Conservation (phyloP, 2,797 vertebrate species). For the Triplophysa yarkandensis region DNA sequence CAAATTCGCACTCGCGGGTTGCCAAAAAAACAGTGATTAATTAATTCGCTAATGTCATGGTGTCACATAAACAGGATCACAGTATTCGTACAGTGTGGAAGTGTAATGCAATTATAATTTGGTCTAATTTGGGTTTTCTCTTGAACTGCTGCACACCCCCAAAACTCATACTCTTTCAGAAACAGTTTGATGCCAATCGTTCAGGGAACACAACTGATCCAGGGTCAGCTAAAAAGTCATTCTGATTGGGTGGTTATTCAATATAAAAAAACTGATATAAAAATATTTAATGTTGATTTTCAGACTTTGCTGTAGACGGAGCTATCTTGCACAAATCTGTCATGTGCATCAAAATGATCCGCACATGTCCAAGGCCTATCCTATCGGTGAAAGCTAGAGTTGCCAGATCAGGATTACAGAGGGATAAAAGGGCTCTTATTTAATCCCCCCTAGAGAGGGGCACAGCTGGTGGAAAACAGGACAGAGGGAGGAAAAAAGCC, state of each 20-base stretch:
- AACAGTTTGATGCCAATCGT: constrained; percentile 37
- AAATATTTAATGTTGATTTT: too few relatives aligned
- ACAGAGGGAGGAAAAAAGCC: constrained; percentile 9
- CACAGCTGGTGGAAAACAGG: constrained; percentile 48
- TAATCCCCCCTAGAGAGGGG: constrained; percentile 63
- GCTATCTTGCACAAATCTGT: not conserved
- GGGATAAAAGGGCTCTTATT: constrained; percentile 70
- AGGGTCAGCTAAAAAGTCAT: constrained; percentile 41
- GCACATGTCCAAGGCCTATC: constrained; percentile 6
- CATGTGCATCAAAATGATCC: not conserved
- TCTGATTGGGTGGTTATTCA: not conserved
- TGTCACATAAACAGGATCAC: constrained; percentile 43
- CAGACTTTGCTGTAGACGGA: not conserved
- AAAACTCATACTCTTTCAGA: constrained; percentile 12
- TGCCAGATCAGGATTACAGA: constrained; percentile 64
- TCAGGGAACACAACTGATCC: constrained; percentile 61
- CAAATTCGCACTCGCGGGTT: constrained; percentile 7
- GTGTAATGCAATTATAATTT: constrained; percentile 33
- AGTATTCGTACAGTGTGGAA: constrained; percentile 23
- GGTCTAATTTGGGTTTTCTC: constrained; percentile 34
- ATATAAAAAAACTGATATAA: too few relatives aligned
- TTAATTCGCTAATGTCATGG: constrained; percentile 25
- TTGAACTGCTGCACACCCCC: not conserved
- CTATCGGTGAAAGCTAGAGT: constrained; percentile 13
- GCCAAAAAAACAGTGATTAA: constrained; percentile 35